These are phyloP conservation scores for Pasiphila rectangulata DNA, from an alignment of 2,888 invertebrate species.

Conservation along the genomic window DNA sequence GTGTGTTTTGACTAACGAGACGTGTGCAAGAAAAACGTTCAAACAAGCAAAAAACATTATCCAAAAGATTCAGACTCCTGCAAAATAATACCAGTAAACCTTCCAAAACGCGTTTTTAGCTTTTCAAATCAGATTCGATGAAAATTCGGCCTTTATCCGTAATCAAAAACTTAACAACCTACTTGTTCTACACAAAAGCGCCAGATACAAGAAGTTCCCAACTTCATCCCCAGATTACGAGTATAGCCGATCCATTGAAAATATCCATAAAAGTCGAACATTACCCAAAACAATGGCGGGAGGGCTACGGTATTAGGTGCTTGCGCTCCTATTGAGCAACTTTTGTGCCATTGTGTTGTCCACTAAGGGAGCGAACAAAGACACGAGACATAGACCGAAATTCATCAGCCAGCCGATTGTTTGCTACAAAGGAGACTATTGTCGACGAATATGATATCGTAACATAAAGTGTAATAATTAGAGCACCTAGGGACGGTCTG, in stretches of 20 bases:
- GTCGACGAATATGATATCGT: conserved; percentile 79
- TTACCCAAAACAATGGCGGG: conserved; percentile 79
- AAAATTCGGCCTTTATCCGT: background rate
- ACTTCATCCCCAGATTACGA: conserved; percentile 70
- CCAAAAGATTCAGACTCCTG: too few relatives aligned
- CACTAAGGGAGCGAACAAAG: conserved; percentile 75
- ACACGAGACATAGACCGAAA: conserved; percentile 81
- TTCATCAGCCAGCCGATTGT: conserved; percentile 81
- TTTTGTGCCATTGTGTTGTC: conserved; percentile 80
- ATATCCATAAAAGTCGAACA: conserved; percentile 81
- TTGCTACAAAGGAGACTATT: conserved; percentile 79
- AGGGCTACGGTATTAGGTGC: conserved; percentile 79
- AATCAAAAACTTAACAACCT: conserved; percentile 3
- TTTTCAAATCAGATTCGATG: background rate
- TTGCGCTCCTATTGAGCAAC: conserved; percentile 78
- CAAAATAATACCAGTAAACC: too few relatives aligned
- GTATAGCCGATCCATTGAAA: conserved; percentile 76
- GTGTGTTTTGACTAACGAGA: too few relatives aligned
- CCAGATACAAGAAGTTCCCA: conserved; percentile 53
- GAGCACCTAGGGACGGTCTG: conserved; percentile 50
- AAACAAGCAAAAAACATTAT: too few relatives aligned
- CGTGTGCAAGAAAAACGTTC: too few relatives aligned
- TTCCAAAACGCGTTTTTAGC: too few relatives aligned
- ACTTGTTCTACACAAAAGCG: conserved; percentile 4
- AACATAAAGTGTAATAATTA: conserved; percentile 77